Evolutionary conservation across 2,797 vertebrate species (phyloP).

Genomic region (Lepilemur septentrionalis): DNA sequence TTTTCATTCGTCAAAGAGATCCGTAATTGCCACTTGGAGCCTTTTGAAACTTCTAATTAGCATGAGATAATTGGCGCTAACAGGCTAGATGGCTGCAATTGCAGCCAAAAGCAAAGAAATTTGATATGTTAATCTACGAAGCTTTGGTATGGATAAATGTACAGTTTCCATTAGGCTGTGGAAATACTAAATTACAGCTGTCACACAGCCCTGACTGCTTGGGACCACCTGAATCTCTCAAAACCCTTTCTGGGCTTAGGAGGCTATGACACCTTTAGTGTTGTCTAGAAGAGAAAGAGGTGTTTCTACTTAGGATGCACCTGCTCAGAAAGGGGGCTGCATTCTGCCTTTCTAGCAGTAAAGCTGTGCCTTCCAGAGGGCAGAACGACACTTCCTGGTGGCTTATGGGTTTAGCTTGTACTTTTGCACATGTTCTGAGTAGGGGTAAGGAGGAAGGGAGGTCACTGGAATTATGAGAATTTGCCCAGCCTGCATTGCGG

Average conservation of each 20-base stretch:
- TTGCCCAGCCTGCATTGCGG: neutral
- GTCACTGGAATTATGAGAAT: neutral
- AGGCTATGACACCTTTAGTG: neutral
- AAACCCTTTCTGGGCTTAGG: neutral
- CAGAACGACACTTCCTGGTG: neutral
- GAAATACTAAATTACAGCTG: neutral
- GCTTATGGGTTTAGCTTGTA: neutral
- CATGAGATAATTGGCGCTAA: neutral
- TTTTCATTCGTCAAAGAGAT: neutral
- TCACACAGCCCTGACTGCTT: neutral
- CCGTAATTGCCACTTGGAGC: neutral
- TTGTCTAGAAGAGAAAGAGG: neutral
- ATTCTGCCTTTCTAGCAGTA: neutral
- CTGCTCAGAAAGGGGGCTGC: neutral
- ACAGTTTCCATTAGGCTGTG: neutral
- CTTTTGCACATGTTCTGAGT: neutral
- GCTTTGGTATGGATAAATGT: neutral
- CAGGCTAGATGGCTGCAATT: neutral
- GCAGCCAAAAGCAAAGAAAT: neutral
- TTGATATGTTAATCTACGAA: no score
- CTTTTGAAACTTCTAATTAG: slow-evolving; percentile 39
- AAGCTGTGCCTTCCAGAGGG: neutral
- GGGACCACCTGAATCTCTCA: neutral
- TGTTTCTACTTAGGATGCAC: neutral
- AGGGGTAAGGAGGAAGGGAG: neutral